phyloP scores from a whole-genome alignment of 2,113 vertebrate species.

The Muntiacus reevesi region DNA sequence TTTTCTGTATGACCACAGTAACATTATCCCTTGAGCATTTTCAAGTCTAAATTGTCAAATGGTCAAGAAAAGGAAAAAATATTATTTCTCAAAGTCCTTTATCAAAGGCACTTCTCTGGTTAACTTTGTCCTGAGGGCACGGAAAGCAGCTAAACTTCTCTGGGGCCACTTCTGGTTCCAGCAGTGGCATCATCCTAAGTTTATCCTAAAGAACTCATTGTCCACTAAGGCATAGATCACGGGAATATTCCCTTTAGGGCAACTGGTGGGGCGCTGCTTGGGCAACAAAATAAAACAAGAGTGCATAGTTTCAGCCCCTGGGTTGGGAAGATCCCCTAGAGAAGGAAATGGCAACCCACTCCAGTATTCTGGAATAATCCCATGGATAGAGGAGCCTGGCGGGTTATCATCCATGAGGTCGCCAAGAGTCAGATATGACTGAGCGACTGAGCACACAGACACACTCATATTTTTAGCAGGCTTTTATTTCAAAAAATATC shows the following conservation, averaged over 20 bases:
- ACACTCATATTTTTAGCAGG: neutral
- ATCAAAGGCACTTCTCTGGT: neutral
- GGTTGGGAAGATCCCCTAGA: neutral
- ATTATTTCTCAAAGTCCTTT: neutral
- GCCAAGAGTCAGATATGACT: neutral
- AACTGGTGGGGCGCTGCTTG: too few relatives aligned
- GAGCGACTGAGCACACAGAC: neutral
- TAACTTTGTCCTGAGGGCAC: neutral
- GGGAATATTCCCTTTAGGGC: neutral
- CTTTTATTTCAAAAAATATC: slow-evolving; percentile 8
- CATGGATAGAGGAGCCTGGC: neutral
- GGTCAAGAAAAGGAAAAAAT: neutral
- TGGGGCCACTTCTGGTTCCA: neutral
- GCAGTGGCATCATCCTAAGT: neutral
- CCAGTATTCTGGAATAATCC: neutral
- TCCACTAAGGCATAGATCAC: too few relatives aligned
- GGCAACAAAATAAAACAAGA: neutral
- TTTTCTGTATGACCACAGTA: neutral
- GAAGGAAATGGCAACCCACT: neutral
- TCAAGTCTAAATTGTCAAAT: neutral
- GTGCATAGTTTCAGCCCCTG: neutral
- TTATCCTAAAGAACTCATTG: neutral
- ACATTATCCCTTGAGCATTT: neutral
- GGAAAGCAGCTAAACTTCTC: neutral
- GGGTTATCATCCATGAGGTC: neutral